These are phyloP conservation scores for Aphis gossypii DNA, from an alignment of 1,140 invertebrate species.

Conservation along the genomic window DNA sequence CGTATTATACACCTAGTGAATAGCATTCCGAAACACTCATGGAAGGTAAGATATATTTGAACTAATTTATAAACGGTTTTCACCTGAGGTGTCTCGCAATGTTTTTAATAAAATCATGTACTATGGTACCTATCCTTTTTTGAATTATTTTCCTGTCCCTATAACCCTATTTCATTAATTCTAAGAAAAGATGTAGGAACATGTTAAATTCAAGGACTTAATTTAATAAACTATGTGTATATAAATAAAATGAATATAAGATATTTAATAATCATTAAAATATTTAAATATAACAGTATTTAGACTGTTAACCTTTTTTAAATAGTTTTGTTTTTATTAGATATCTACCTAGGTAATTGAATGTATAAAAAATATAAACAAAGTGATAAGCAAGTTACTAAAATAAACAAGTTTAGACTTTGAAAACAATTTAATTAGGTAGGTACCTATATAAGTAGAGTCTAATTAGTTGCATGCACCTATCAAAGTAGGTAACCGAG, in stretches of 20 bases:
- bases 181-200: background rate
- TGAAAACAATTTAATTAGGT: too few species aligned
- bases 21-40: background rate
- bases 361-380: too few species aligned
- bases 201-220: background rate
- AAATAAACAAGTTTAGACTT: too few species aligned
- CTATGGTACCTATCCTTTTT: background rate
- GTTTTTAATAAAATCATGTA: background rate
- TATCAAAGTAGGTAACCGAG: too few species aligned
- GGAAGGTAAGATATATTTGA: conserved; percentile 38
- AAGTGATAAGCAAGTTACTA: too few species aligned
- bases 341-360: too few species aligned
- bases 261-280: too few species aligned
- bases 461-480: too few species aligned
- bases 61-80: background rate
- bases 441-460: too few species aligned
- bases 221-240: background rate
- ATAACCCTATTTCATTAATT: background rate
- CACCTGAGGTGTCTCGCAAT: background rate
- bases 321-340: too few species aligned
- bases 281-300: background rate
- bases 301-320: background rate
- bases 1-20: background rate
- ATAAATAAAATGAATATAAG: too few species aligned
- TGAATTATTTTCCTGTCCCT: background rate